These are phyloP conservation scores for Brachionus manjavacas DNA, from an alignment of 1,140 invertebrate species.

Conservation along the genomic window DNA sequence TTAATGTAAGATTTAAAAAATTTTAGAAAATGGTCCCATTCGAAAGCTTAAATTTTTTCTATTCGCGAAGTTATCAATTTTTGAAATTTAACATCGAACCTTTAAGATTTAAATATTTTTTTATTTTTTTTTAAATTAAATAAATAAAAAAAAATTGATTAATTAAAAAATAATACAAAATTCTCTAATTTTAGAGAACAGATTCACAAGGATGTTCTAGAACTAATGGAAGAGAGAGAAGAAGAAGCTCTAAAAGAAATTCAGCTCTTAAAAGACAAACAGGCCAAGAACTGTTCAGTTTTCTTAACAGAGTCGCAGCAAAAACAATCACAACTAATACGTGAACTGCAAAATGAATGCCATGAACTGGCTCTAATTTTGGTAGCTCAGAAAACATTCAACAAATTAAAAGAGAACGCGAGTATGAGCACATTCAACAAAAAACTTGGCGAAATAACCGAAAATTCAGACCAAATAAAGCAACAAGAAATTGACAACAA, in stretches of 20 bases:
- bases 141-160: neutral
- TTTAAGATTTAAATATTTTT: too few species aligned
- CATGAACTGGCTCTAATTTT: slow-evolving; percentile 49
- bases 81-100: too few species aligned
- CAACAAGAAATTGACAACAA: slow-evolving; percentile 48
- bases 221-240: neutral
- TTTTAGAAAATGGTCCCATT: too few species aligned
- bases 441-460: slow-evolving; percentile 47
- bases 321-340: slow-evolving; percentile 47
- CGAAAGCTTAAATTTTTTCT: too few species aligned
- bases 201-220: neutral
- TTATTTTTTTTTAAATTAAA: too few species aligned
- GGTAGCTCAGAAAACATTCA: slow-evolving; percentile 52
- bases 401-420: slow-evolving; percentile 51
- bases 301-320: neutral
- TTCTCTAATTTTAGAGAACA: neutral
- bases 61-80: too few species aligned
- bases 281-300: neutral
- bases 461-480: slow-evolving; percentile 48
- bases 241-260: neutral
- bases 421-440: slow-evolving; percentile 48
- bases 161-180: neutral
- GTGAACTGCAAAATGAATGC: slow-evolving; percentile 50
- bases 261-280: neutral
- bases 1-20: too few species aligned